phyloP scores from a whole-genome alignment of 23 tunicate genomes.

The Ciona savignyi region DNA sequence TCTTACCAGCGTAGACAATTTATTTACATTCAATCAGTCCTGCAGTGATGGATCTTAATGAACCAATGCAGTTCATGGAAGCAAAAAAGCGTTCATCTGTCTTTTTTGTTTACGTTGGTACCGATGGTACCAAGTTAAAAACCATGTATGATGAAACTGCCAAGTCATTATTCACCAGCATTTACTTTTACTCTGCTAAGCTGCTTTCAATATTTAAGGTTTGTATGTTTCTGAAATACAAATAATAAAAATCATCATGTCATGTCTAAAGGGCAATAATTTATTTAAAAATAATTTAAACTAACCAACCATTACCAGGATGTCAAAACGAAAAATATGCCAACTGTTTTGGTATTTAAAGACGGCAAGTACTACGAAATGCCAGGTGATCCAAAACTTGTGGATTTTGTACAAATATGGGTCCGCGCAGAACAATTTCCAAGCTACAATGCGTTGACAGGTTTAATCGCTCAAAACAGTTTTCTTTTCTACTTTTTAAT shows the following conservation, averaged over 20 bases:
- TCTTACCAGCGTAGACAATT: too few species aligned
- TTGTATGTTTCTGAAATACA: too few species aligned
- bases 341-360: slow-evolving; percentile 71
- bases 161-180: slow-evolving; percentile 20
- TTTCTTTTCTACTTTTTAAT: not conserved
- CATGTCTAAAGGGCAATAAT: too few species aligned
- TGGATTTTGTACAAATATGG: slow-evolving; percentile 33
- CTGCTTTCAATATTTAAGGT: too few species aligned
- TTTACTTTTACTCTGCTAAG: slow-evolving; percentile 27
- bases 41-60: not conserved
- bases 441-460: slow-evolving; percentile 40
- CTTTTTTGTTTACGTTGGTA: slow-evolving; percentile 60
- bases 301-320: slow-evolving; percentile 15
- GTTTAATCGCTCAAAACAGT: not conserved
- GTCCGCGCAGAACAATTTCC: slow-evolving; percentile 48
- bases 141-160: slow-evolving; percentile 36
- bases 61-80: not conserved
- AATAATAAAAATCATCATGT: too few species aligned
- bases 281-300: too few species aligned
- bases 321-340: slow-evolving; percentile 5
- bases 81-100: slow-evolving; percentile 21
- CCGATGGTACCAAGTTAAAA: slow-evolving; percentile 9
- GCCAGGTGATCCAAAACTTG: slow-evolving; percentile 15
- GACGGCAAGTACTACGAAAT: slow-evolving; percentile 44
- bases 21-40: too few species aligned